phyloP scores from a whole-genome alignment of 1,140 invertebrate species.

The Frieseomelitta varia region DNA sequence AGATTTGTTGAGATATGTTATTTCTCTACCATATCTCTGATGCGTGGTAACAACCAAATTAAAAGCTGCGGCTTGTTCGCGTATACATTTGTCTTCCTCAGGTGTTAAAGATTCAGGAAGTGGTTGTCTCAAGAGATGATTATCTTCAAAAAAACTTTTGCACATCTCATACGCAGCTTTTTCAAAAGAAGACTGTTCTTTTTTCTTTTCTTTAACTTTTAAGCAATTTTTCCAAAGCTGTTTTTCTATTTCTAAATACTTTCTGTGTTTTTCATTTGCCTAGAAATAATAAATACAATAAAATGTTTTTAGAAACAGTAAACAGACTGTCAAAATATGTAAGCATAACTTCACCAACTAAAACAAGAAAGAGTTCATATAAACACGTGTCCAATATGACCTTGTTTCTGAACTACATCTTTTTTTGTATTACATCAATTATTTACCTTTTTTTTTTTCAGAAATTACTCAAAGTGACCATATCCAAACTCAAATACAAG shows the following conservation, averaged over 20 bases:
- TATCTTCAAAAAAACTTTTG: constrained; percentile 59
- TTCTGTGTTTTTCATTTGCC: constrained; percentile 64
- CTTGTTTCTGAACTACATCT: too few relatives aligned
- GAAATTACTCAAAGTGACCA: too few relatives aligned
- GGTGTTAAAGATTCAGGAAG: constrained; percentile 71
- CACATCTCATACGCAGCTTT: constrained; percentile 66
- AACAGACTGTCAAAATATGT: too few relatives aligned
- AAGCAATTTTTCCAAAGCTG: constrained; percentile 71
- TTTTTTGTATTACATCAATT: too few relatives aligned
- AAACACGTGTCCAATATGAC: too few relatives aligned
- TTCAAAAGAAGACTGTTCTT: constrained; percentile 54
- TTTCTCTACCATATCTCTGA: constrained; percentile 66
- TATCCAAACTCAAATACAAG: too few relatives aligned
- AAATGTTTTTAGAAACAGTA: not conserved
- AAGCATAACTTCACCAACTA: too few relatives aligned
- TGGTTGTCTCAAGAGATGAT: constrained; percentile 56
- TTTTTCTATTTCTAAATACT: constrained; percentile 64
- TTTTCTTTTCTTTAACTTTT: constrained; percentile 35
- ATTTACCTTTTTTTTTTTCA: too few relatives aligned
- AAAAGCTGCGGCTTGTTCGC: constrained; percentile 64
- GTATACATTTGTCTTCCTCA: constrained; percentile 64
- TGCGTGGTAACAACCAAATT: constrained; percentile 65
- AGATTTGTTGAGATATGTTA: constrained; percentile 66
- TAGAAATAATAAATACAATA: constrained; percentile 33
- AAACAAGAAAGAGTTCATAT: too few relatives aligned